Conservation (phyloP, 2,113 vertebrate genomes). For the Columbina picui region DNA sequence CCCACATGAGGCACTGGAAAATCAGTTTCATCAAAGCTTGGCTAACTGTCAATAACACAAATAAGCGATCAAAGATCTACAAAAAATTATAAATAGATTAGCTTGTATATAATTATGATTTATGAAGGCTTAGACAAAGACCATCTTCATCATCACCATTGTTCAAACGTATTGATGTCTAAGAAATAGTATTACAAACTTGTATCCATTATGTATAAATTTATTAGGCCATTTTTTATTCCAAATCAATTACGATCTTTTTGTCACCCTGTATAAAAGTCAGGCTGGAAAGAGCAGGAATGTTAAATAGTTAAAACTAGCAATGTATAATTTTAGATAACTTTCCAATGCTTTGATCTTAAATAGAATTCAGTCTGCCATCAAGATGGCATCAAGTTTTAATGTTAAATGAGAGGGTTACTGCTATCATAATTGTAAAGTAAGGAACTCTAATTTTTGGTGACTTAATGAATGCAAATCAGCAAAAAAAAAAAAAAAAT, state of each 20-base stretch:
- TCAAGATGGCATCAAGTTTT: slow-evolving; percentile 46
- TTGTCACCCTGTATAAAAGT: neutral
- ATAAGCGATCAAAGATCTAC: neutral
- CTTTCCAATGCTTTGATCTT: slow-evolving; percentile 47
- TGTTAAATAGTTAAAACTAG: slow-evolving; percentile 13
- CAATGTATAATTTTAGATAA: slow-evolving; percentile 43
- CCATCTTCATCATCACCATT: neutral
- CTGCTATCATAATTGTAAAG: neutral
- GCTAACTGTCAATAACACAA: slow-evolving; percentile 3
- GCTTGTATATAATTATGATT: neutral
- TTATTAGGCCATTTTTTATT: neutral
- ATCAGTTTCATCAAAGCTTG: neutral
- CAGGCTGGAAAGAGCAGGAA: neutral
- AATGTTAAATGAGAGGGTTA: slow-evolving; percentile 15
- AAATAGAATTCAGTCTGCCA: slow-evolving; percentile 45
- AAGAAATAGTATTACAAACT: neutral
- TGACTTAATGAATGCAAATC: slow-evolving; percentile 1
- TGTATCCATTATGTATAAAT: neutral
- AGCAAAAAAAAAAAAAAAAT: neutral
- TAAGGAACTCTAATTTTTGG: neutral
- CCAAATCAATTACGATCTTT: slow-evolving; percentile 23
- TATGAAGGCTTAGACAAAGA: neutral
- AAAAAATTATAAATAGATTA: neutral
- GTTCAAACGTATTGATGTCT: neutral
- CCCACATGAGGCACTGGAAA: neutral